Conservation (phyloP, 2,888 invertebrate species). For the Epirrhoe tristata region DNA sequence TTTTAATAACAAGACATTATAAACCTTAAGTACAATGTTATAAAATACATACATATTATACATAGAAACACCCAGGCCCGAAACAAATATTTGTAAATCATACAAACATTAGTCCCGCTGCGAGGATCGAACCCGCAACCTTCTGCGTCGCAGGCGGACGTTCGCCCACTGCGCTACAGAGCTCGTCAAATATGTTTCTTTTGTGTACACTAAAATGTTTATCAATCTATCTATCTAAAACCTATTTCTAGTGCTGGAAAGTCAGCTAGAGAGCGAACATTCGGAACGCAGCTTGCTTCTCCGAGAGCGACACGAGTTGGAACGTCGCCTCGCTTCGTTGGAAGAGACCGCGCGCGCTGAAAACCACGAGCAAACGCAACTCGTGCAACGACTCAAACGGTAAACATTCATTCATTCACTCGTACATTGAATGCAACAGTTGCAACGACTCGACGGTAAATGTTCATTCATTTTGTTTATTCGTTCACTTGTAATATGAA, state of each 20-base stretch:
- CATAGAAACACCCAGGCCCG: too few species aligned
- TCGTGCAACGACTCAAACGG: slow-evolving; percentile 90
- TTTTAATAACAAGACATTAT: too few species aligned
- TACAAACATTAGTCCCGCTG: too few species aligned
- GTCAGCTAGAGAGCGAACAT: slow-evolving; percentile 96
- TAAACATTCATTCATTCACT: slow-evolving; percentile 37
- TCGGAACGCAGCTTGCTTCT: slow-evolving; percentile 94
- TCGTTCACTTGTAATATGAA: background rate
- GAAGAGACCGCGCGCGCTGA: slow-evolving; percentile 91
- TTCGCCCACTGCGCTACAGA: too few species aligned
- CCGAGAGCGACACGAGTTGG: slow-evolving; percentile 96
- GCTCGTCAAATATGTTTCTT: background rate
- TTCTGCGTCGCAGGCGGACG: too few species aligned
- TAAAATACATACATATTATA: too few species aligned
- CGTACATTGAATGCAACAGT: background rate
- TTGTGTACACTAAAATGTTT: too few species aligned
- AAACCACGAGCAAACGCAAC: slow-evolving; percentile 90
- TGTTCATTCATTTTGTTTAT: background rate
- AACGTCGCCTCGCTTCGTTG: slow-evolving; percentile 92
- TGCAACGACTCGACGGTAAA: background rate
- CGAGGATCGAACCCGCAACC: too few species aligned
- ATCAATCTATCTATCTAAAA: background rate
- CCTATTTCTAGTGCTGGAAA: slow-evolving; percentile 89
- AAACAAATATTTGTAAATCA: too few species aligned
- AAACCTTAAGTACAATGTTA: too few species aligned